Evolutionary conservation across 1,140 invertebrate species (phyloP).

Genomic region (Temnothorax curvispinosus): DNA sequence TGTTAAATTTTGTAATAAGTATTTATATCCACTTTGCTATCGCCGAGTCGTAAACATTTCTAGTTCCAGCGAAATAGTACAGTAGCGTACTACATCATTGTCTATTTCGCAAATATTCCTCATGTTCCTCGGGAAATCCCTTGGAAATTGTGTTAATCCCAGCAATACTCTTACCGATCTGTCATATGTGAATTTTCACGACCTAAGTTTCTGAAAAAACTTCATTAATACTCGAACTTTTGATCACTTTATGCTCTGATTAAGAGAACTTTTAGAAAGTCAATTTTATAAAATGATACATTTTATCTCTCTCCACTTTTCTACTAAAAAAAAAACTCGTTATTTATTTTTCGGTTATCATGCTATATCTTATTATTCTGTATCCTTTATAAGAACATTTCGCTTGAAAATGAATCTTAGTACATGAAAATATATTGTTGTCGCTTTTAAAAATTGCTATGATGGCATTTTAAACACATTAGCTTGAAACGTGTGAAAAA

Average conservation of each 20-base stretch:
- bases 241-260: constrained; percentile 31
- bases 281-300: constrained; percentile 29
- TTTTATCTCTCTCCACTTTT: constrained; percentile 10
- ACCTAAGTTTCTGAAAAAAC: background rate
- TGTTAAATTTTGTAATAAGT: background rate
- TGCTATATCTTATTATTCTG: background rate
- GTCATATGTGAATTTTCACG: constrained; percentile 46
- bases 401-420: background rate
- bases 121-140: background rate
- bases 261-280: constrained; percentile 44
- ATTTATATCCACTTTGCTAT: background rate
- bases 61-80: background rate
- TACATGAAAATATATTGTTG: background rate
- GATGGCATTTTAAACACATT: background rate
- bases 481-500: background rate
- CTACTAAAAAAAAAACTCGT: background rate
- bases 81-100: background rate
- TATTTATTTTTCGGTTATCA: background rate
- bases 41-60: background rate
- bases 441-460: background rate
- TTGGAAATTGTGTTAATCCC: constrained; percentile 38
- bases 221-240: constrained; percentile 56
- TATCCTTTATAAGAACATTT: background rate
- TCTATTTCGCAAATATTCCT: constrained; percentile 23
- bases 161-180: constrained; percentile 34